phyloP scores from a whole-genome alignment of 2,113 vertebrate genomes.

The Atlantisia rogersi region DNA sequence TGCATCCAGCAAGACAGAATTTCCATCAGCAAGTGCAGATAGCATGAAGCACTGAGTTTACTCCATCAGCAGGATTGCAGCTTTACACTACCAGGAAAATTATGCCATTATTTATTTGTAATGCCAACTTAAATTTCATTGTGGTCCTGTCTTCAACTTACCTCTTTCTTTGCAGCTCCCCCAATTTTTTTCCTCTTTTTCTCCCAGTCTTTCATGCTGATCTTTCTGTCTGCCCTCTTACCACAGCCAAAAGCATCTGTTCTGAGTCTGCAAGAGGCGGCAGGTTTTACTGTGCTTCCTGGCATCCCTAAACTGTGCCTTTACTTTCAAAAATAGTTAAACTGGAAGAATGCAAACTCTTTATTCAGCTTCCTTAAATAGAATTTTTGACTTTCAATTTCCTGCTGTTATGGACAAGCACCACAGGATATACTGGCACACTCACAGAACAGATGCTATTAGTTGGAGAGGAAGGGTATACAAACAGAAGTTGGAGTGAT shows the following conservation, averaged over 20 bases:
- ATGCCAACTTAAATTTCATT: neutral
- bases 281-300: constrained; percentile 4
- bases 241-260: neutral
- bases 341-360: constrained; percentile 1
- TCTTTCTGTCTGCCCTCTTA: neutral
- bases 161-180: neutral
- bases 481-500: neutral
- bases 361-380: neutral
- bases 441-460: neutral
- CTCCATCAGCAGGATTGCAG: neutral
- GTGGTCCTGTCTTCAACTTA: neutral
- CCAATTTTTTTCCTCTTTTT: neutral
- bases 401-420: neutral
- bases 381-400: constrained; percentile 12
- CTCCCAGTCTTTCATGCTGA: neutral
- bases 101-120: neutral
- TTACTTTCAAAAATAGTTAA: constrained; percentile 1
- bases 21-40: neutral
- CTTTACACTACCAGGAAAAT: neutral
- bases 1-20: neutral
- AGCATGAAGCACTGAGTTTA: neutral
- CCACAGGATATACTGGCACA: neutral
- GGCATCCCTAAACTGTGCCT: neutral
- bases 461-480: neutral
- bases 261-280: neutral